Evolutionary conservation across 2,797 vertebrate genomes (phyloP).

Genomic region (Enteromius thamalakanensis): DNA sequence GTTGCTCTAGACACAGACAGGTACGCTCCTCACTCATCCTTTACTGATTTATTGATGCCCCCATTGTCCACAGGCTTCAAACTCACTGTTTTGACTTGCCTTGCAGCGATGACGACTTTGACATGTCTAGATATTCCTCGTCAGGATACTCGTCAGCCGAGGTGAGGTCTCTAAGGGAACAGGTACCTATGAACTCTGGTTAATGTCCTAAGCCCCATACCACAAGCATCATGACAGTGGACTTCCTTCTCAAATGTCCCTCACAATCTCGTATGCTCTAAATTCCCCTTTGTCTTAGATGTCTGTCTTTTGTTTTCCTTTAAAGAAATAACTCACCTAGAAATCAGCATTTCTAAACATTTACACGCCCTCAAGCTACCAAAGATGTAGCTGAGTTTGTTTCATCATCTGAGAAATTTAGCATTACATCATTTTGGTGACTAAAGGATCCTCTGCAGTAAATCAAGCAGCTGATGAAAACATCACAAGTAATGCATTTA

Average conservation of each 20-base stretch:
- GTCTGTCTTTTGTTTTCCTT: not conserved
- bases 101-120: constrained; percentile 92
- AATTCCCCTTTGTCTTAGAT: not conserved
- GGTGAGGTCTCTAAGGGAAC: constrained; percentile 80
- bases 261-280: not conserved
- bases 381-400: not conserved
- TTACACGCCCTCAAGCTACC: not conserved
- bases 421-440: not conserved
- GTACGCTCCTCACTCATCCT: constrained; percentile 66
- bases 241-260: constrained; percentile 10
- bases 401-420: not conserved
- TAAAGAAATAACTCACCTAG: not conserved
- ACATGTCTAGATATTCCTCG: constrained; percentile 97
- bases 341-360: not conserved
- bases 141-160: constrained; percentile 97
- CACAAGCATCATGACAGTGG: constrained; percentile 21
- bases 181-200: constrained; percentile 58
- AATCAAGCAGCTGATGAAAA: not conserved
- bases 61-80: not conserved
- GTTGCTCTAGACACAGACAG: constrained; percentile 98
- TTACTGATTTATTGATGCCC: not conserved
- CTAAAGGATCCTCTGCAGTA: not conserved
- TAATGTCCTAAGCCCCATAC: constrained; percentile 38
- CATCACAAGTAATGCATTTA: not conserved
- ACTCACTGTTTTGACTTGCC: constrained; percentile 52